phyloP scores from a whole-genome alignment of 2,888 invertebrate genomes.

The Cartodere bifasciata region DNA sequence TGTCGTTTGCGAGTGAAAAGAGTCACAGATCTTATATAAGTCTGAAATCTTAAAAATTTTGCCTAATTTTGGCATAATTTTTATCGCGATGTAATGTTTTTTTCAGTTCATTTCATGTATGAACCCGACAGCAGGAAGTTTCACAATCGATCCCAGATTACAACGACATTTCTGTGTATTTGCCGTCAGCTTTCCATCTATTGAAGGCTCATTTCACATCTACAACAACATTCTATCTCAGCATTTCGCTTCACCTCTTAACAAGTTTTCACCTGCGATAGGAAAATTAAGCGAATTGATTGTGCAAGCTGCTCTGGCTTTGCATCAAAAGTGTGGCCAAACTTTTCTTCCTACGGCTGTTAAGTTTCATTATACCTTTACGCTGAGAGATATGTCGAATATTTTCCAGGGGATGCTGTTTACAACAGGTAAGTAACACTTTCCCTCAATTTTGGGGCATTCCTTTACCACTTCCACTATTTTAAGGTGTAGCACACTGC shows the following conservation, averaged over 20 bases:
- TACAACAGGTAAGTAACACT: slow-evolving; percentile 57
- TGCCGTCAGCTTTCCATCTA: slow-evolving; percentile 75
- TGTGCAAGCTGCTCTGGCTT: slow-evolving; percentile 56
- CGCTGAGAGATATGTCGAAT: slow-evolving; percentile 82
- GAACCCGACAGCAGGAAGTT: slow-evolving; percentile 94
- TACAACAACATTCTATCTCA: slow-evolving; percentile 72
- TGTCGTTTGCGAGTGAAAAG: too few relatives aligned
- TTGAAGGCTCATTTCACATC: slow-evolving; percentile 71
- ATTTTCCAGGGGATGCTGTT: slow-evolving; percentile 88
- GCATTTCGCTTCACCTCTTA: slow-evolving; percentile 51
- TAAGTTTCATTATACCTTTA: slow-evolving; percentile 92
- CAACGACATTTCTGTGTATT: slow-evolving; percentile 82
- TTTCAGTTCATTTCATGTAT: slow-evolving; percentile 92
- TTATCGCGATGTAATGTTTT: too few relatives aligned
- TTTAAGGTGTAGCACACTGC: too few relatives aligned
- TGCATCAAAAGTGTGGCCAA: slow-evolving; percentile 63
- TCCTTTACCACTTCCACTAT: too few relatives aligned
- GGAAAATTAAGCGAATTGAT: slow-evolving; percentile 47
- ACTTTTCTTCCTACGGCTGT: slow-evolving; percentile 85
- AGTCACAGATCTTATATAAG: too few relatives aligned
- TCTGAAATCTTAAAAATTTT: too few relatives aligned
- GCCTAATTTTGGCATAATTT: too few relatives aligned
- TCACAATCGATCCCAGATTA: slow-evolving; percentile 81
- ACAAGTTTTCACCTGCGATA: slow-evolving; percentile 52
- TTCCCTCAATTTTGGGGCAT: too few relatives aligned